Conservation (phyloP, 2,888 invertebrate genomes). For the Caenorhabditis doughertyi region DNA sequence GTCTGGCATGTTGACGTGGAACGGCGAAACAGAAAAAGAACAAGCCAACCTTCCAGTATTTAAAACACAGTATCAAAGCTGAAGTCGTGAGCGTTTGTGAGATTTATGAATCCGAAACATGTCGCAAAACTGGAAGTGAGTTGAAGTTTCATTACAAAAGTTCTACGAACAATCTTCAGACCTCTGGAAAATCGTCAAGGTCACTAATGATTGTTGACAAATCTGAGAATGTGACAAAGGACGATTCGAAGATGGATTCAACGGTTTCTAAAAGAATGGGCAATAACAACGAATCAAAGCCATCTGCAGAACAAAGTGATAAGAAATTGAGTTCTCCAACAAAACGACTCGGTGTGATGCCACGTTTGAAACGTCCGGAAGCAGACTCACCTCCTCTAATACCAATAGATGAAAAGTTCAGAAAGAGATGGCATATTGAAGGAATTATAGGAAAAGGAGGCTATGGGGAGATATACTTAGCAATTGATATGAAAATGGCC, state of each 20-base stretch:
- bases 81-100: slow-evolving; percentile 5
- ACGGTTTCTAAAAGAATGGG: not conserved
- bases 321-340: slow-evolving; percentile 11
- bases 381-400: slow-evolving; percentile 46
- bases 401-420: slow-evolving; percentile 64
- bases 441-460: slow-evolving; percentile 67
- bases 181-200: slow-evolving; percentile 12
- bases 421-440: slow-evolving; percentile 68
- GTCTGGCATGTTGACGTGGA: not conserved
- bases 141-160: not conserved
- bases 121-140: slow-evolving; percentile 26
- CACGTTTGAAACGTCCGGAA: slow-evolving; percentile 25
- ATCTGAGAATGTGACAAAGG: slow-evolving; percentile 19
- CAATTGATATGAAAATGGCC: slow-evolving; percentile 65
- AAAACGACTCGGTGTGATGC: slow-evolving; percentile 36
- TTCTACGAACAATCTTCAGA: not conserved
- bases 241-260: slow-evolving; percentile 10
- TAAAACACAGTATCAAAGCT: not conserved
- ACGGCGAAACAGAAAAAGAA: no score
- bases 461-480: slow-evolving; percentile 76
- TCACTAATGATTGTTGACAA: slow-evolving; percentile 9
- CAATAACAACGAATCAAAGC: not conserved
- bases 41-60: no score
- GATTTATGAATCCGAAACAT: slow-evolving; percentile 23
- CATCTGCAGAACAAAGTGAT: not conserved